A percentile compares a stretch with the other conserved stretches of the same genome.
Conservation (phyloP, 2,888 invertebrate species). For the Lysandra coridon region DNA sequence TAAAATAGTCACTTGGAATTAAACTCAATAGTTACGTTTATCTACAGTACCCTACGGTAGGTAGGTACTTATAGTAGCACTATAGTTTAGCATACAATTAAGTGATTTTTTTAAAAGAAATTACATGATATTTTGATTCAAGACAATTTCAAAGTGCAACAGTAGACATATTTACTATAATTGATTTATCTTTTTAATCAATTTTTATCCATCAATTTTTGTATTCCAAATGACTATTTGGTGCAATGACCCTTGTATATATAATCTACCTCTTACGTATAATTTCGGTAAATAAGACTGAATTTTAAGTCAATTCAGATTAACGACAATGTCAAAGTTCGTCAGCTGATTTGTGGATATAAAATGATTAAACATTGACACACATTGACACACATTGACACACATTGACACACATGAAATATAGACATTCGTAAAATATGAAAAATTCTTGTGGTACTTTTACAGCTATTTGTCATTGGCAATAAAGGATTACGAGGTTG, state of each 20-base stretch:
- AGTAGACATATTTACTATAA: background rate
- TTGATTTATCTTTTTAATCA: background rate
- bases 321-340: conserved; percentile 44
- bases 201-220: background rate
- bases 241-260: conserved; percentile 58
- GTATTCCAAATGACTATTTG: conserved; percentile 35
- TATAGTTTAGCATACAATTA: background rate
- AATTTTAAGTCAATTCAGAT: conserved; percentile 80
- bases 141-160: background rate
- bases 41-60: background rate
- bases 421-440: background rate
- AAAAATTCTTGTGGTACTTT: background rate
- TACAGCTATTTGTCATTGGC: background rate
- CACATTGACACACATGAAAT: background rate
- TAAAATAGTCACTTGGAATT: conserved; percentile 37
- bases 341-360: conserved; percentile 15
- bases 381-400: too few relatives aligned
- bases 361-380: background rate
- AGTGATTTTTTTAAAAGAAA: background rate
- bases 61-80: background rate
- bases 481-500: background rate
- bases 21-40: background rate
- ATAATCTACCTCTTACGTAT: conserved; percentile 68
- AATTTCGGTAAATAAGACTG: conserved; percentile 74
- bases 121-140: background rate